Evolutionary conservation across 2,113 vertebrate species (phyloP).

Genomic region (Rhinoptilus africanus): DNA sequence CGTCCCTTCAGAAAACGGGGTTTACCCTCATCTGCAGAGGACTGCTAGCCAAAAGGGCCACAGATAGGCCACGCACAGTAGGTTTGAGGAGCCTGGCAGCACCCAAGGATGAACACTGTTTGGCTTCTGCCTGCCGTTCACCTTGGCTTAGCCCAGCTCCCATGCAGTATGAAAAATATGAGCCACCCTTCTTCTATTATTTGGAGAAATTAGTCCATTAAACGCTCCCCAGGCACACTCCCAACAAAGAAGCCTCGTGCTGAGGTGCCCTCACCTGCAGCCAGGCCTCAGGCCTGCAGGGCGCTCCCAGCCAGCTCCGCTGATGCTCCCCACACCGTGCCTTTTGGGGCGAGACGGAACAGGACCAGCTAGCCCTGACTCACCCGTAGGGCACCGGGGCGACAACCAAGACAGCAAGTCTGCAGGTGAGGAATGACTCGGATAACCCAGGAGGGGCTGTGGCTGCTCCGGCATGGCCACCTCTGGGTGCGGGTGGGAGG

Average conservation of each 20-base stretch:
- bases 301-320: background rate
- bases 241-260: fast-evolving
- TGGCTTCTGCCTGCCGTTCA: background rate
- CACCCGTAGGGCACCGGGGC: background rate
- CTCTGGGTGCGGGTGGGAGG: background rate
- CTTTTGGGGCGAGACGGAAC: background rate
- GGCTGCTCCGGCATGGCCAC: fast-evolving
- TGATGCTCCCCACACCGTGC: background rate
- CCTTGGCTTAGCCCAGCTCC: background rate
- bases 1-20: background rate
- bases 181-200: background rate
- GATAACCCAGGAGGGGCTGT: fast-evolving
- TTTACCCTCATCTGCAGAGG: background rate
- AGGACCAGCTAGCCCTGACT: background rate
- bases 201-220: too few relatives aligned
- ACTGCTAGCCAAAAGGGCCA: background rate
- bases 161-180: background rate
- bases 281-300: background rate
- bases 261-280: background rate
- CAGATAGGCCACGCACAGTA: background rate
- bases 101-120: background rate
- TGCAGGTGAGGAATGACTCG: background rate
- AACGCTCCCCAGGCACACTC: background rate
- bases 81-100: background rate
- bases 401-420: background rate